Evolutionary conservation across 2,797 vertebrate genomes (phyloP).

Genomic region (Tachyglossus aculeatus): DNA sequence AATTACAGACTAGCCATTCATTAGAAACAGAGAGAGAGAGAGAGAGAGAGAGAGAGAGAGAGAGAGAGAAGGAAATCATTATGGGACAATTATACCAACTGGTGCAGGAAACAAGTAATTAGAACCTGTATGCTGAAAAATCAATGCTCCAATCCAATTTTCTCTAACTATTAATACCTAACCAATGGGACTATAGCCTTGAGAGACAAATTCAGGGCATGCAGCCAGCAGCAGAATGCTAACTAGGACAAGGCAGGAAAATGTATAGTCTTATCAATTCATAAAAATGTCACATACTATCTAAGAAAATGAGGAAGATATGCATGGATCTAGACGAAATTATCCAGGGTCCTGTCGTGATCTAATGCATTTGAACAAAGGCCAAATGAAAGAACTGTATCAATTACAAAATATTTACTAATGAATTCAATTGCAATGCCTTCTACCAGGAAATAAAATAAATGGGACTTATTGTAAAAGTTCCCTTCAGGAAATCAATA

Average conservation of each 20-base stretch:
- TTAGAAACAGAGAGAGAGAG: neutral
- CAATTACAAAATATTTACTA: neutral
- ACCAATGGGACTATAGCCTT: neutral
- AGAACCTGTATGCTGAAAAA: constrained; percentile 31
- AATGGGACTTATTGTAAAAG: too few species aligned
- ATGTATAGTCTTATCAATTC: neutral
- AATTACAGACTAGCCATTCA: neutral
- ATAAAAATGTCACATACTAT: neutral
- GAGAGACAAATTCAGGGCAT: neutral
- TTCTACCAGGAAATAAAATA: too few species aligned
- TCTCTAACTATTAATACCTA: constrained; percentile 22
- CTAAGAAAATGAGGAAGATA: neutral
- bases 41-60: constrained; percentile 26
- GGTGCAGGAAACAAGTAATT: constrained; percentile 61
- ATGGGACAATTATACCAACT: constrained; percentile 47
- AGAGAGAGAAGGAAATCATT: constrained; percentile 43
- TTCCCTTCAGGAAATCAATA: too few species aligned
- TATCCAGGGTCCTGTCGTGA: neutral
- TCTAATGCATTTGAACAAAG: neutral
- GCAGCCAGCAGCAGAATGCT: neutral
- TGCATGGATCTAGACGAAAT: neutral
- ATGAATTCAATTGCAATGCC: too few species aligned
- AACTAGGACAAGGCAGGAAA: neutral
- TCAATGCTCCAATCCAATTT: constrained; percentile 30
- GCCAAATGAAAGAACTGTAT: neutral